A percentile compares a stretch with the other conserved stretches of the same genome.
phyloP scores from a whole-genome alignment of 2,113 vertebrate species.

The Scalopus aquaticus region DNA sequence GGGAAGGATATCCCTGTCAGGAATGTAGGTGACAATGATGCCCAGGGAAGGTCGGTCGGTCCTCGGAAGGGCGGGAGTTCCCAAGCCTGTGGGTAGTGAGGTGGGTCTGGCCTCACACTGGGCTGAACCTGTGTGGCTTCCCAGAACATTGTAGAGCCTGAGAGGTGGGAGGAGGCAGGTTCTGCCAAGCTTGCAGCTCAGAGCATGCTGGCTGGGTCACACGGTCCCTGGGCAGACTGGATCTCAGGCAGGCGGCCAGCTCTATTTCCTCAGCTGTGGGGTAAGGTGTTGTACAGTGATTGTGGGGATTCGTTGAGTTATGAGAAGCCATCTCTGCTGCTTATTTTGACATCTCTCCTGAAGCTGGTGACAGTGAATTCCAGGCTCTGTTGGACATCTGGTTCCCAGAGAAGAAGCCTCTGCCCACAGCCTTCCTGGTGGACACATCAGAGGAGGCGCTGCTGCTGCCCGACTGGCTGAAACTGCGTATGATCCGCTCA shows the following conservation, averaged over 20 bases:
- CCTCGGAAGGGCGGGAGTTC: too few species aligned
- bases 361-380: slow-evolving; percentile 92
- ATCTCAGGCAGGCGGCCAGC: too few species aligned
- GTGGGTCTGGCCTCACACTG: fast-evolving
- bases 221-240: neutral
- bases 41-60: too few species aligned
- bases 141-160: neutral
- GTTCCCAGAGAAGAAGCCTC: slow-evolving; percentile 97
- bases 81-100: neutral
- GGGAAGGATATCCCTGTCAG: neutral
- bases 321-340: too few species aligned
- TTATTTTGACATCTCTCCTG: neutral
- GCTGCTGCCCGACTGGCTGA: slow-evolving; percentile 97
- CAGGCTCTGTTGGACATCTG: slow-evolving; percentile 93
- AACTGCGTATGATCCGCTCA: slow-evolving; percentile 97
- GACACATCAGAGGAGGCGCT: slow-evolving; percentile 98
- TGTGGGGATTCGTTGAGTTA: neutral
- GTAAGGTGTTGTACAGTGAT: fast-evolving
- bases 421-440: slow-evolving; percentile 97
- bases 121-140: neutral
- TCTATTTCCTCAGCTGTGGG: fast-evolving
- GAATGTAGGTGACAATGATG: too few species aligned
- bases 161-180: neutral
- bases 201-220: too few species aligned
- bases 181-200: neutral